A percentile compares a stretch with the other conserved stretches of the same genome.
Evolutionary conservation across 30 jellyfish, hydroid and myxozoan species (phyloP).

Genomic region (Chrysaora quinquecirrha): DNA sequence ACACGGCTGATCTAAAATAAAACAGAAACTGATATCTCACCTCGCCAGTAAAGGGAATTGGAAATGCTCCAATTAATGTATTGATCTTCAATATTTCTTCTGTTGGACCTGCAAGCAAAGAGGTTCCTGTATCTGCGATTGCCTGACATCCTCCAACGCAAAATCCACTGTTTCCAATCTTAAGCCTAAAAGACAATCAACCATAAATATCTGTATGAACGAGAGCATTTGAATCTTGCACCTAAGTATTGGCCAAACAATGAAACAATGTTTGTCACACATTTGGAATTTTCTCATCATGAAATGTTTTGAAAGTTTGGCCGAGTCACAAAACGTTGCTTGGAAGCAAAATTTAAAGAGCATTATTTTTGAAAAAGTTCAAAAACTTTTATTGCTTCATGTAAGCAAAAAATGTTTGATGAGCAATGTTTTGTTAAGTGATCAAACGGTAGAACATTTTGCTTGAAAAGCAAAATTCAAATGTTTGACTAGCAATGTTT

Average conservation of each 20-base stretch:
- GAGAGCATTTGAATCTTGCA: background rate
- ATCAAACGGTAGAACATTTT: no score
- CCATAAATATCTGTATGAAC: background rate
- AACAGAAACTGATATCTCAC: no score
- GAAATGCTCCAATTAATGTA: conserved; percentile 92
- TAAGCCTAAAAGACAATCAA: conserved; percentile 16
- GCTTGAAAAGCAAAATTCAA: no score
- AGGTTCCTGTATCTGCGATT: conserved; percentile 99
- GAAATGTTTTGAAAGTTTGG: no score
- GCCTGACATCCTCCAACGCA: conserved; percentile 95
- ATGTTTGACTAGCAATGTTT: no score
- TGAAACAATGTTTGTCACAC: background rate
- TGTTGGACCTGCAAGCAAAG: conserved; percentile 97
- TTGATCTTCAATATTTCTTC: conserved; percentile 77
- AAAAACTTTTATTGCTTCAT: no score
- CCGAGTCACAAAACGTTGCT: no score
- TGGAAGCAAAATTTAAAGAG: no score
- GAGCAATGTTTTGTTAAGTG: no score
- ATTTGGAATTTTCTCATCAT: background rate
- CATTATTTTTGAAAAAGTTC: no score
- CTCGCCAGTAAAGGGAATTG: conserved; percentile 86
- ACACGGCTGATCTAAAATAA: no score
- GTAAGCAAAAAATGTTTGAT: no score
- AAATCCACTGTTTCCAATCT: conserved; percentile 70
- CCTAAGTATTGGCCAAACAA: background rate